phyloP scores from a whole-genome alignment of 2,888 invertebrate genomes.

The Encarsia formosa region DNA sequence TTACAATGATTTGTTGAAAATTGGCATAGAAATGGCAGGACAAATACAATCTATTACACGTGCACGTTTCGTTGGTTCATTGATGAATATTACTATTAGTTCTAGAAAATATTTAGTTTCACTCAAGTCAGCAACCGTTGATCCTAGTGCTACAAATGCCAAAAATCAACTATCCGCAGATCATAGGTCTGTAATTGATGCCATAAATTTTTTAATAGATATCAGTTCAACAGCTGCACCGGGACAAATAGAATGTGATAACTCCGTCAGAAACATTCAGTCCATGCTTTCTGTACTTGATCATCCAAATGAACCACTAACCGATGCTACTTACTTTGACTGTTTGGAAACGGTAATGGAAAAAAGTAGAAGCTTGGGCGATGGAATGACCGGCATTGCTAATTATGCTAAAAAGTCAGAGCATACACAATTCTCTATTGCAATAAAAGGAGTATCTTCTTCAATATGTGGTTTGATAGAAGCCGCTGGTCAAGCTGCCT shows the following conservation, averaged over 20 bases:
- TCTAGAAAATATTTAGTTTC: slow-evolving; percentile 82
- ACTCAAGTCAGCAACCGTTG: slow-evolving; percentile 85
- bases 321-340: slow-evolving; percentile 86
- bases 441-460: slow-evolving; percentile 77
- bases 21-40: slow-evolving; percentile 81
- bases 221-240: slow-evolving; percentile 87
- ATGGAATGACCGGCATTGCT: slow-evolving; percentile 93
- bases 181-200: slow-evolving; percentile 86
- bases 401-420: slow-evolving; percentile 84
- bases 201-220: slow-evolving; percentile 85
- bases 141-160: slow-evolving; percentile 84
- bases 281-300: slow-evolving; percentile 77
- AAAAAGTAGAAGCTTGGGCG: slow-evolving; percentile 78
- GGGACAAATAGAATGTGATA: slow-evolving; percentile 95
- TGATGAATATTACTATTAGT: slow-evolving; percentile 82
- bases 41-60: slow-evolving; percentile 70
- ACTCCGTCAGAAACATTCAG: slow-evolving; percentile 88
- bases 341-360: slow-evolving; percentile 88
- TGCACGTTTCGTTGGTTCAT: slow-evolving; percentile 77
- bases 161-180: slow-evolving; percentile 85
- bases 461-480: slow-evolving; percentile 91
- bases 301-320: slow-evolving; percentile 83
- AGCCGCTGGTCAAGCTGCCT: slow-evolving; percentile 91
- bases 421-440: slow-evolving; percentile 77
- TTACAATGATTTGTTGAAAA: slow-evolving; percentile 72